A percentile compares a stretch with the other conserved stretches of the same genome.
Evolutionary conservation across 2,113 vertebrate species (phyloP).

Genomic region (Abramis brama): DNA sequence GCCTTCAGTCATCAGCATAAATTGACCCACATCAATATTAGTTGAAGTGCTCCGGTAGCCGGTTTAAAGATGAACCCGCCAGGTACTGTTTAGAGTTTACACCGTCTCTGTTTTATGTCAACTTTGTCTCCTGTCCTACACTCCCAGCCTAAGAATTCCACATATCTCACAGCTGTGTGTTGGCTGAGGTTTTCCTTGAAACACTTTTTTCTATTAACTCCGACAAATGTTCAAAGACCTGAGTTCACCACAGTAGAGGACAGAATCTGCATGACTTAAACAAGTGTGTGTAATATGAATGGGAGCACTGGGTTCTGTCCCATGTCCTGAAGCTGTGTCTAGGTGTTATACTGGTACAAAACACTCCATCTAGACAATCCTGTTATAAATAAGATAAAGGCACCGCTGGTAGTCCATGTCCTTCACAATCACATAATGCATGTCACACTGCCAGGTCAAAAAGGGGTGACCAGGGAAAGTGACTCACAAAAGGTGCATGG

Average conservation of each 20-base stretch:
- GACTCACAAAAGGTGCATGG: not conserved
- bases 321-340: not conserved
- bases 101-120: not conserved
- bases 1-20: not conserved
- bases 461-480: not conserved
- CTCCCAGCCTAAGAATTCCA: not conserved
- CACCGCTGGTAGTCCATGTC: not conserved
- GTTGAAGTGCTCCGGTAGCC: not conserved
- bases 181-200: not conserved
- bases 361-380: constrained; percentile 67
- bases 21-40: constrained; percentile 8
- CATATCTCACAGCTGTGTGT: not conserved
- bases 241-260: not conserved
- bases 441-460: constrained; percentile 34
- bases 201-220: not conserved
- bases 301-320: not conserved
- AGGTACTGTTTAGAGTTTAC: constrained; percentile 8
- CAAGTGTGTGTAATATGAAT: not conserved
- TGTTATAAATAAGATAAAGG: constrained; percentile 21
- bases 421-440: constrained; percentile 21
- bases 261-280: not conserved
- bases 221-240: not conserved
- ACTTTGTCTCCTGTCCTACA: not conserved
- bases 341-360: constrained; percentile 34
- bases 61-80: not conserved